Evolutionary conservation across 2,888 invertebrate genomes (phyloP), one percentile per base, ranked within the genome.

Genomic region (Folsomia manolachei): DNA sequence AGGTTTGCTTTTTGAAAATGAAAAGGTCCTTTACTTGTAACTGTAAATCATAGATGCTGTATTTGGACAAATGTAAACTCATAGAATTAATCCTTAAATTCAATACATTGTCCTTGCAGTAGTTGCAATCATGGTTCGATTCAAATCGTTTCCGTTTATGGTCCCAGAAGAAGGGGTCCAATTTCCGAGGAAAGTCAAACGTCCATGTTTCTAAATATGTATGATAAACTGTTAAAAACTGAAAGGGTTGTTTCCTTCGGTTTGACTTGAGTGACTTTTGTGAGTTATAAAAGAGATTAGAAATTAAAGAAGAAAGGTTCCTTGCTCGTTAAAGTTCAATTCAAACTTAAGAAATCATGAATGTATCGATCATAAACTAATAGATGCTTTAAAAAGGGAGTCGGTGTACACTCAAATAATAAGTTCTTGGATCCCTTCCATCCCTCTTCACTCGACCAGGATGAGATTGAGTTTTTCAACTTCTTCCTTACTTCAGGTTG

Each of bases 341-440:
- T 39, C 39, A 39, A 39, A 4, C 4, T 39, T 39, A 14, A n/a
- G n/a, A n/a, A 39, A 39, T 39, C 39, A 39, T 39, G 39, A 39
- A 39, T 66, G 52, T 51, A 66, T 66, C 52, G 65, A 66, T 66
- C 65, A 52, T 66, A 66, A 66, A 66, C 51, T 52, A 66, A 66
- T 66, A 39, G 39, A 39, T 39, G 39, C 39, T 39, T 14, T 14
- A 39, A 14, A 39, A 39, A 39, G 14, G 39, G 39, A 14, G 4
- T 39, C 39, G 14, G 39, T 14, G 4, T 4, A 39, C 39, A 9
- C 39, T 39, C 7, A 39, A 9, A 9, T 39, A 39, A 39, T 39
- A 39, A 39, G 39, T 39, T 39, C 39, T 14, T 39, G 39, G n/a
- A 9, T 39, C 39, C 39, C 39, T 39, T 39, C 7, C n/a, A 9